phyloP scores from a whole-genome alignment of 2,113 vertebrate species.

The Speoplatyrhinus poulsoni region DNA sequence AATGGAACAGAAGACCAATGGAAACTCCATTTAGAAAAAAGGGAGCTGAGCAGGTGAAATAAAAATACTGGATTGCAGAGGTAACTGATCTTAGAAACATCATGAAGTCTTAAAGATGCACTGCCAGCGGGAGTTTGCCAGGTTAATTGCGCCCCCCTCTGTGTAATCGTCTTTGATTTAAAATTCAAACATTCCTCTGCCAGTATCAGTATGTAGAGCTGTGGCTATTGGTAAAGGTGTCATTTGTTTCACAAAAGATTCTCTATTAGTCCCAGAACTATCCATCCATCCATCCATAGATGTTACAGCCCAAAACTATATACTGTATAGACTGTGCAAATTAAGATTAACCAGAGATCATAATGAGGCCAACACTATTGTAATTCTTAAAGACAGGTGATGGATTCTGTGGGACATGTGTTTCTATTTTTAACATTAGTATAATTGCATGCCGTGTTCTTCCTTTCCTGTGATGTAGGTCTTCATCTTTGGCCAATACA shows the following conservation, averaged over 20 bases:
- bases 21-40: constrained; percentile 41
- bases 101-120: constrained; percentile 23
- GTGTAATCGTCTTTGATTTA: constrained; percentile 50
- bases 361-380: constrained; percentile 9
- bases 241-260: not conserved
- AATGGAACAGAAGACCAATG: constrained; percentile 49
- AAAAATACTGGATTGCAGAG: constrained; percentile 29
- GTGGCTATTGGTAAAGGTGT: constrained; percentile 27
- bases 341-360: not conserved
- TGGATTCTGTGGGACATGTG: constrained; percentile 24
- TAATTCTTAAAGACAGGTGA: constrained; percentile 35
- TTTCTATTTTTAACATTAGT: constrained; percentile 58
- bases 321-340: constrained; percentile 1
- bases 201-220: constrained; percentile 14
- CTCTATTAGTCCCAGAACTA: not conserved
- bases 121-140: constrained; percentile 28
- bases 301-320: not conserved
- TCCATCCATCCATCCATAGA: not conserved
- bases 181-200: constrained; percentile 31
- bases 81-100: constrained; percentile 23
- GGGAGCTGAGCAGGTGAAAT: constrained; percentile 24
- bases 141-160: constrained; percentile 46
- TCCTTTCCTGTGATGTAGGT: constrained; percentile 52
- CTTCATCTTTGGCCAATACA: constrained; percentile 55
- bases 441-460: constrained; percentile 64